Conservation (phyloP, 1,140 invertebrate species). For the Caerostris extrusa region DNA sequence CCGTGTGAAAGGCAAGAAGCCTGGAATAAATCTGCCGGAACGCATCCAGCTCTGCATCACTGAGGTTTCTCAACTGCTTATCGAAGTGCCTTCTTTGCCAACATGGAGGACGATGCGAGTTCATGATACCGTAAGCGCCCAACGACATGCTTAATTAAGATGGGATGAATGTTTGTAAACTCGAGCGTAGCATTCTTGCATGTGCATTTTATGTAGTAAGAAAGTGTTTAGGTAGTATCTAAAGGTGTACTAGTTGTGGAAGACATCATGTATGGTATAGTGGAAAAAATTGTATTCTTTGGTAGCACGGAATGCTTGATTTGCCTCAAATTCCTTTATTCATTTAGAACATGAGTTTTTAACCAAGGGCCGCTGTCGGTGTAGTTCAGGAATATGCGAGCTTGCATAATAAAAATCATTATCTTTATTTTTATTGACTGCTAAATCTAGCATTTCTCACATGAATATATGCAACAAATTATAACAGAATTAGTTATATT, state of each 20-base stretch:
- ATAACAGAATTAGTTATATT: too few relatives aligned
- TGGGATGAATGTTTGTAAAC: not conserved
- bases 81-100: slow-evolving; percentile 38
- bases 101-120: not conserved
- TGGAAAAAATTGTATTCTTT: not conserved
- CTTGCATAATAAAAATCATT: too few relatives aligned
- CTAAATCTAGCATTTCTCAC: too few relatives aligned
- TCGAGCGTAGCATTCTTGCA: not conserved
- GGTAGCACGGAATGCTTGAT: not conserved
- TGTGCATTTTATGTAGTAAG: not conserved
- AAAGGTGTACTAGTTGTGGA: not conserved
- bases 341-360: too few relatives aligned
- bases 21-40: slow-evolving; percentile 63
- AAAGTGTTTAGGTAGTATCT: not conserved
- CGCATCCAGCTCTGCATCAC: slow-evolving; percentile 31
- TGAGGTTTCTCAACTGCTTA: slow-evolving; percentile 61
- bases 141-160: slow-evolving; percentile 40
- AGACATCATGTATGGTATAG: not conserved
- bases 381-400: too few relatives aligned
- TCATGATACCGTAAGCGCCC: slow-evolving; percentile 43
- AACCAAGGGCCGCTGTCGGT: too few relatives aligned
- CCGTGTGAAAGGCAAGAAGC: slow-evolving; percentile 52
- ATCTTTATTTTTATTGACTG: too few relatives aligned
- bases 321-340: too few relatives aligned
- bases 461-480: too few relatives aligned